phyloP scores from a whole-genome alignment of 2,888 invertebrate genomes.

The Psylliodes chrysocephalus region DNA sequence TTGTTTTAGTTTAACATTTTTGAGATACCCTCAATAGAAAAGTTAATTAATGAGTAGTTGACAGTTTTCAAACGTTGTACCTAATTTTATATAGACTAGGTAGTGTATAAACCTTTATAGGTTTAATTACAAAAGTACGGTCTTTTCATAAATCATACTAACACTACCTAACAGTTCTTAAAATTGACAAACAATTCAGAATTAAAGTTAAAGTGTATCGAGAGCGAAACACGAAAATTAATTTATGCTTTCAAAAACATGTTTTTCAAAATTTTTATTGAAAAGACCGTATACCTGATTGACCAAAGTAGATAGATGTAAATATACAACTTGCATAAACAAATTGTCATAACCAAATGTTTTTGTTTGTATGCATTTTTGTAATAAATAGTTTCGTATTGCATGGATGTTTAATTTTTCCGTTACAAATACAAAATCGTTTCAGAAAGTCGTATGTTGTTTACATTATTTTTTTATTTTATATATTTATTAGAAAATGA shows the following conservation, averaged over 20 bases:
- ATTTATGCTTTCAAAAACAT: too few species aligned
- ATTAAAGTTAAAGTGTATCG: too few species aligned
- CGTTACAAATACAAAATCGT: slow-evolving; percentile 17
- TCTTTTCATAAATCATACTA: slow-evolving; percentile 10
- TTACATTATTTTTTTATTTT: background rate
- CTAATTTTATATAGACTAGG: slow-evolving; percentile 11
- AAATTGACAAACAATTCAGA: too few species aligned
- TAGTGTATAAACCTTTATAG: too few species aligned
- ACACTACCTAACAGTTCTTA: too few species aligned
- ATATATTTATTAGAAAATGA: background rate
- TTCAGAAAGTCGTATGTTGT: background rate
- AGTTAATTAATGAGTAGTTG: slow-evolving; percentile 13
- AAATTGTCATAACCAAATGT: slow-evolving; percentile 22
- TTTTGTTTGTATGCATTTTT: slow-evolving; percentile 50
- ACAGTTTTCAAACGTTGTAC: slow-evolving; percentile 1
- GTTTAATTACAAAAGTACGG: slow-evolving; percentile 15
- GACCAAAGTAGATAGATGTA: slow-evolving; percentile 14
- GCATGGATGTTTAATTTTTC: slow-evolving; percentile 50
- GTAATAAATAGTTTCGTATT: slow-evolving; percentile 50
- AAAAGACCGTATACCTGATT: slow-evolving; percentile 17
- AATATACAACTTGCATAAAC: slow-evolving; percentile 26
- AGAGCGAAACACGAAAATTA: too few species aligned
- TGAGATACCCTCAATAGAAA: background rate
- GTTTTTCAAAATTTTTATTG: slow-evolving; percentile 18
- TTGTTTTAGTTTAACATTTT: background rate